Evolutionary conservation across 2,113 vertebrate species (phyloP), one percentile per base, ranked within the genome.

Genomic region (Phoenicopterus ruber): DNA sequence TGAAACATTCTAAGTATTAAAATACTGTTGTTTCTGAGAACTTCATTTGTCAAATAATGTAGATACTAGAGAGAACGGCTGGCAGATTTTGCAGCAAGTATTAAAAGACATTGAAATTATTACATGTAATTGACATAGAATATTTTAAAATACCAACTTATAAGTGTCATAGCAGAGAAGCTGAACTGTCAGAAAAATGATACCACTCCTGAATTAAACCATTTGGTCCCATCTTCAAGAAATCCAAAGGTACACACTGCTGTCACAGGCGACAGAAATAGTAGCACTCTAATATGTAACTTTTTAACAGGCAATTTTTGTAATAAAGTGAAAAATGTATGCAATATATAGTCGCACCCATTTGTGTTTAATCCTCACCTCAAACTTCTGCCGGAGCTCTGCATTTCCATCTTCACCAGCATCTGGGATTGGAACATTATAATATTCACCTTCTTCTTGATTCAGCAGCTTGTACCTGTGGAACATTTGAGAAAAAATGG

Each of bases 371-470:
- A 24, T 40, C 40, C 98, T 99, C 97, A 99, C 99, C 99, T 99
- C 99, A 92, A 99, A 99, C 96, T 99, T 99, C 97, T 99, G 99
- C 57, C 99, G 96, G 71, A 99, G 98, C 86, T 99, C 99, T 94
- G 98, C 74, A 79, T 99, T 99, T 58, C 99, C 98, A 73, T 99
- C 99, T 12, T 99, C 99, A 5, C 98, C 99, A 38, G 98, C 99
- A 92, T 99, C 99, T 1, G 99, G 99, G 89, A 99, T 99, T 81
- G 99, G 99, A 11, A 99, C 99, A 0, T 99, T 99, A 94, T 99
- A 99, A 96, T 99, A 99, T 96, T 99, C 99, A 1, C 99, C 99
- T 94, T 99, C 99, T 81, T 99, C 99, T 84, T 99, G 99, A 94
- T 99, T 99, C 79, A 99, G 98, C 97, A 99, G 57, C 88, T 99